Evolutionary conservation across 2,113 vertebrate genomes (phyloP), one percentile per base, ranked within the genome.

Genomic region (Neotragus pygmaeus): DNA sequence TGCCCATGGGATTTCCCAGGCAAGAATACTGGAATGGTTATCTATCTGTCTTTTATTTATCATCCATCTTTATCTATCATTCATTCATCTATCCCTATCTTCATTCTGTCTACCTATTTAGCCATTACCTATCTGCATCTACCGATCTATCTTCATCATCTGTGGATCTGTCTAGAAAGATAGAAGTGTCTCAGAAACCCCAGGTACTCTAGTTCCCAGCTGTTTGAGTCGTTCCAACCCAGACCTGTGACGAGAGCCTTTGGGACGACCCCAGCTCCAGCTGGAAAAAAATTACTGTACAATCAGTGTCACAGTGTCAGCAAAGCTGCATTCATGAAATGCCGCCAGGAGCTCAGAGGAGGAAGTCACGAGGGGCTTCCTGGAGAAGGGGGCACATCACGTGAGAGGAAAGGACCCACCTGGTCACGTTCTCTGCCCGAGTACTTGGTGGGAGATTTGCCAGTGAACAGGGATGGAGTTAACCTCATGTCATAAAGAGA

Each of bases 261-360:
- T 43, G 36, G 62, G 47, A 45, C 12, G 36, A 39, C n/a, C 23
- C 78, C 12, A 45, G 36, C 9, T 60, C 21, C 9, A n/a, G n/a
- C 23, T 82, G n/a, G 51, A 39, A 19, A 33, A 15, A n/a, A 25
- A 6, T 21, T 13, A 45, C 2, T 43, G 39, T 14, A 27, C 17
- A 2, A 30, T 36, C 5, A 1, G 6, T 3, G 43, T 87, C 81
- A 66, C 81, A 16, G n/a, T 7, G 73, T 47, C 81, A 7, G 33
- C 5, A 1, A 3, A 14, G 27, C 27, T 2, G 11, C 33, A 1
- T 10, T 27, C 28, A 2, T 7, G 36, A 89, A 33, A 10, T 12
- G 57, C 60, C 36, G 5, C 15, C 36, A 27, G 66, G 21, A 60
- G 4, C 2, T 45, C 39, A 10, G 21, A n/a, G 66, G 89, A 25